Evolutionary conservation across 1,140 invertebrate genomes (phyloP).

Genomic region (Parasteatoda tepidariorum): DNA sequence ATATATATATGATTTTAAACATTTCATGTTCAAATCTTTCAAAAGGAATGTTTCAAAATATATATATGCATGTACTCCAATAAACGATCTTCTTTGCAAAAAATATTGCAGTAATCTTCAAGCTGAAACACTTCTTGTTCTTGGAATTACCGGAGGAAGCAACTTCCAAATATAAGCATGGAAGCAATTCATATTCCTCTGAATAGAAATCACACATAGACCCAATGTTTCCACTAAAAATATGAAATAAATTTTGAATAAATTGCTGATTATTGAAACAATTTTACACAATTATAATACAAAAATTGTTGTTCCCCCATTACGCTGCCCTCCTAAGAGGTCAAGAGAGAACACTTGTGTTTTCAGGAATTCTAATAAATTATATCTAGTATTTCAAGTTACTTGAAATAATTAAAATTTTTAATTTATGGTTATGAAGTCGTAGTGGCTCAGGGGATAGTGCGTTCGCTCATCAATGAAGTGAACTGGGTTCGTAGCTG

Average conservation of each 20-base stretch:
- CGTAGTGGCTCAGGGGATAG: too few relatives aligned
- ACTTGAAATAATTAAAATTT: too few relatives aligned
- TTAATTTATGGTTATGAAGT: too few relatives aligned
- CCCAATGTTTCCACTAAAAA: slow-evolving; percentile 59
- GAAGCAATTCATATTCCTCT: slow-evolving; percentile 26
- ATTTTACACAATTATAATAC: too few relatives aligned
- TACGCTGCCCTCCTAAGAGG: too few relatives aligned
- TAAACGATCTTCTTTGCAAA: slow-evolving; percentile 26
- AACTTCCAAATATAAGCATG: slow-evolving; percentile 2
- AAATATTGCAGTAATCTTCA: slow-evolving; percentile 43
- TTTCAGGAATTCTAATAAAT: too few relatives aligned
- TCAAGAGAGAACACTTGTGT: too few relatives aligned
- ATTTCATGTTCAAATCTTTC: neutral
- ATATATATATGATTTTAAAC: slow-evolving; percentile 11
- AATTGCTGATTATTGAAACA: too few relatives aligned
- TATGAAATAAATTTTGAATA: neutral
- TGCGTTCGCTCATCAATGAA: too few relatives aligned
- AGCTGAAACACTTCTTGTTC: slow-evolving; percentile 21
- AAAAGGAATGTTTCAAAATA: slow-evolving; percentile 42
- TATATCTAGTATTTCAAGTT: too few relatives aligned
- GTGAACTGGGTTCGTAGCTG: too few relatives aligned
- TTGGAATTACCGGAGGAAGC: slow-evolving; percentile 33
- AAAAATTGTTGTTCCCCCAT: too few relatives aligned
- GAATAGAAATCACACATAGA: slow-evolving; percentile 46
- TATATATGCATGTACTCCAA: slow-evolving; percentile 19